phyloP scores from a whole-genome alignment of 1,140 invertebrate species.

The Nixonia krombeini region DNA sequence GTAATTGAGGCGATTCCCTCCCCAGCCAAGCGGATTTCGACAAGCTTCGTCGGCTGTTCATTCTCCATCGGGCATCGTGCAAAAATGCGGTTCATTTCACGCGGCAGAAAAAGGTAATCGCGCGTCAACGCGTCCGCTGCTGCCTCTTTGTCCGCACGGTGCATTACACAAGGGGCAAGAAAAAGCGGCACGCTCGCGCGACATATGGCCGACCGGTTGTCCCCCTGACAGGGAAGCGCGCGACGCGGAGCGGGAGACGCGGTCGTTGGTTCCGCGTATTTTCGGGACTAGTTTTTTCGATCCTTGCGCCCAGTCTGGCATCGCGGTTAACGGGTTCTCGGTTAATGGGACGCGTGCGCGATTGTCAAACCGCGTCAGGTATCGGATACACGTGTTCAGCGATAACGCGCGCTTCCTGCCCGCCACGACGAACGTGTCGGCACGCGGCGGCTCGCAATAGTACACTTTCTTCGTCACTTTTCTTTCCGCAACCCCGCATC shows the following conservation, averaged over 20 bases:
- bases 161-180: not conserved
- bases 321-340: slow-evolving; percentile 18
- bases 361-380: slow-evolving; percentile 57
- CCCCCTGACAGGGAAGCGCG: slow-evolving; percentile 2
- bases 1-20: too few species aligned
- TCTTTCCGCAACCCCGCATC: too few species aligned
- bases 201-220: slow-evolving; percentile 45
- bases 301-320: slow-evolving; percentile 3
- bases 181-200: slow-evolving; percentile 26
- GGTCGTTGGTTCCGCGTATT: slow-evolving; percentile 51
- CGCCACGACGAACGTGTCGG: not conserved
- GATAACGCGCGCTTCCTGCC: slow-evolving; percentile 28
- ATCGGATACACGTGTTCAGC: slow-evolving; percentile 58
- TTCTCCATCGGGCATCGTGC: too few species aligned
- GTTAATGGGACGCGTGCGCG: slow-evolving; percentile 34
- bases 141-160: too few species aligned
- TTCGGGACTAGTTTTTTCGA: slow-evolving; percentile 30
- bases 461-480: too few species aligned
- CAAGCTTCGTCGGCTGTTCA: too few species aligned
- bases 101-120: too few species aligned
- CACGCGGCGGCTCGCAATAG: too few species aligned
- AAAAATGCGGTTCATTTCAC: too few species aligned
- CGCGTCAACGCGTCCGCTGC: not conserved
- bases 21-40: too few species aligned
- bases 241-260: not conserved